Conservation (phyloP, 2,888 invertebrate species). For the Pseudococcus viburni region DNA sequence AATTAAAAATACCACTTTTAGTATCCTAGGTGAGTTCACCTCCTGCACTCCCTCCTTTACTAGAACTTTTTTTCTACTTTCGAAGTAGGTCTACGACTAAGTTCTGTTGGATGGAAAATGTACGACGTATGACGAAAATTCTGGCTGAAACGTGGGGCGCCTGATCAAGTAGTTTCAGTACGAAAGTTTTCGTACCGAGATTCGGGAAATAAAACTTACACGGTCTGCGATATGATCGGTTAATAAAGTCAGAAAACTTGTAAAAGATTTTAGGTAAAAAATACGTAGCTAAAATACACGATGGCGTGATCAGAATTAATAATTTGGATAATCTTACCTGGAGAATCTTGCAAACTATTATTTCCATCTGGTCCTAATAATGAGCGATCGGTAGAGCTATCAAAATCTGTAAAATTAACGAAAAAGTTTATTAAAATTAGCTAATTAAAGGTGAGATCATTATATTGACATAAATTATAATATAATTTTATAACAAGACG, state of each 20-base stretch:
- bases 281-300: conserved; percentile 34
- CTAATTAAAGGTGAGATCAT: background rate
- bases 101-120: no score
- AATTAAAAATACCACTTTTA: background rate
- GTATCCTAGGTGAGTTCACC: background rate
- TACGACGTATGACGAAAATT: background rate
- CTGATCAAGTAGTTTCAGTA: background rate
- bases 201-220: background rate
- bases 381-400: conserved; percentile 53
- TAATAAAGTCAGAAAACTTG: background rate
- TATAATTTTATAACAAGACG: no score
- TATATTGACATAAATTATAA: no score
- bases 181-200: background rate
- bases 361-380: conserved; percentile 54
- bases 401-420: conserved; percentile 59
- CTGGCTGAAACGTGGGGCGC: background rate
- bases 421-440: background rate
- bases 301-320: background rate
- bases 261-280: background rate
- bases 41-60: no score
- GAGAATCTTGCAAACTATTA: conserved; percentile 59
- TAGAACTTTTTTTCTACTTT: background rate
- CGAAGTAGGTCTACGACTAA: background rate
- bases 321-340: conserved; percentile 61
- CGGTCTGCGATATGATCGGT: background rate